phyloP scores from a whole-genome alignment of 2,888 invertebrate species.

The Parnassius mnemosyne region DNA sequence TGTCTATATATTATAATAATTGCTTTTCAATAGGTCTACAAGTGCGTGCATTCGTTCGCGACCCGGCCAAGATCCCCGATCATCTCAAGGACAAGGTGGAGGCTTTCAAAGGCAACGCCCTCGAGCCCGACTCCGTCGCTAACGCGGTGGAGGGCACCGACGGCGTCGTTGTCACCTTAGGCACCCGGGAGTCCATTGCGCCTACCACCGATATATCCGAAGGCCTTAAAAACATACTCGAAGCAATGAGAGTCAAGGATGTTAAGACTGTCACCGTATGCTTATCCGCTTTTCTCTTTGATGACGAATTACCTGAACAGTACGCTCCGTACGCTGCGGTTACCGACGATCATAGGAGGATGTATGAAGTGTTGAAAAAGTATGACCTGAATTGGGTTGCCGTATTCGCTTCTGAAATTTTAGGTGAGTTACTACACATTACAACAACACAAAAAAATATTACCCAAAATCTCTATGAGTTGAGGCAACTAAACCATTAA shows the following conservation, averaged over 20 bases:
- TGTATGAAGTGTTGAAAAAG: constrained; percentile 68
- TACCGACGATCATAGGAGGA: constrained; percentile 88
- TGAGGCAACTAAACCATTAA: too few relatives aligned
- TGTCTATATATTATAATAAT: too few relatives aligned
- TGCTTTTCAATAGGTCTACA: too few relatives aligned
- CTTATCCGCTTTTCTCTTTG: constrained; percentile 90
- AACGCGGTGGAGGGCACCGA: constrained; percentile 73
- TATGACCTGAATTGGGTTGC: constrained; percentile 87
- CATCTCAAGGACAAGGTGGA: too few relatives aligned
- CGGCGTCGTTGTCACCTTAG: constrained; percentile 87
- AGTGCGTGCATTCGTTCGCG: too few relatives aligned
- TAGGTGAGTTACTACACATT: constrained; percentile 68
- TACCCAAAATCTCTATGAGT: too few relatives aligned
- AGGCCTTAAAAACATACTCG: constrained; percentile 88
- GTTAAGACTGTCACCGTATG: constrained; percentile 87
- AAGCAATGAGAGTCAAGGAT: constrained; percentile 87
- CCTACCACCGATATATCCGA: constrained; percentile 89
- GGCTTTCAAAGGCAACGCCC: constrained; percentile 54
- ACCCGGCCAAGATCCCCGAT: too few relatives aligned
- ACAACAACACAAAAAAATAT: too few relatives aligned
- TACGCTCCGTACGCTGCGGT: constrained; percentile 79
- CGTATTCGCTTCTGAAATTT: constrained; percentile 90
- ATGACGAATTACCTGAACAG: constrained; percentile 87
- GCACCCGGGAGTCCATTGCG: constrained; percentile 88
- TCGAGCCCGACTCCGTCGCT: constrained; percentile 80